Conservation (phyloP, 1,140 invertebrate species). For the Formica selysi region DNA sequence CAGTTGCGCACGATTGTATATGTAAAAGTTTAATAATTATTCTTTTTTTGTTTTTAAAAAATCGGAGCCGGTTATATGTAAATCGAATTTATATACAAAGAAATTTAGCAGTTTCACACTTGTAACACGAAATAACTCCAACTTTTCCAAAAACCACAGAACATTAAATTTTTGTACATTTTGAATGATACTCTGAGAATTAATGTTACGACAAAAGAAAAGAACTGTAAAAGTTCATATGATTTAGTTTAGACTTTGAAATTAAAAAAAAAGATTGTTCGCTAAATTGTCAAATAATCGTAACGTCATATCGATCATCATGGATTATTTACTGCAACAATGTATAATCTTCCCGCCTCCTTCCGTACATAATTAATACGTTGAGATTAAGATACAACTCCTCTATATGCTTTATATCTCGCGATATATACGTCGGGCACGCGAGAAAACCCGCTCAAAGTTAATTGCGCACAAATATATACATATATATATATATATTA, state of each 20-base stretch:
- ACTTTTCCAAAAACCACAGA: background rate
- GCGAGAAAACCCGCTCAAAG: conserved; percentile 46
- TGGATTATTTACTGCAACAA: conserved; percentile 33
- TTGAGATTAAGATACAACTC: conserved; percentile 50
- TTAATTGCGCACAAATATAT: conserved; percentile 54
- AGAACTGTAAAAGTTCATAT: conserved; percentile 14
- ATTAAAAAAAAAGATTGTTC: conserved; percentile 16
- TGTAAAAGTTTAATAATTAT: conserved; percentile 2
- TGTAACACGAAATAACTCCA: background rate
- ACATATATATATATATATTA: conserved; percentile 6
- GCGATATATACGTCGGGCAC: conserved; percentile 52
- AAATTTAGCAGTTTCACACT: background rate
- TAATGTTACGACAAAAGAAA: background rate
- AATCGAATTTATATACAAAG: background rate
- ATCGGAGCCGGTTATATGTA: background rate
- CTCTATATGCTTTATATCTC: conserved; percentile 47
- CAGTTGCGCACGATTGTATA: conserved; percentile 34
- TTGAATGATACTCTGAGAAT: background rate
- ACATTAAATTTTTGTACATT: conserved; percentile 13
- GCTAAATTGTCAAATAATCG: background rate
- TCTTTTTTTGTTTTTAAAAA: conserved; percentile 2
- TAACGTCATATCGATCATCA: background rate
- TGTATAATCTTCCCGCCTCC: background rate
- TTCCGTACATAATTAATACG: conserved; percentile 15
- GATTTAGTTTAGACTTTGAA: conserved; percentile 19